Percentiles rank a stretch among this genome's conserved stretches.
These are phyloP conservation scores for Phataginus tricuspis DNA, from an alignment of 2,797 vertebrate species.

Conservation along the genomic window DNA sequence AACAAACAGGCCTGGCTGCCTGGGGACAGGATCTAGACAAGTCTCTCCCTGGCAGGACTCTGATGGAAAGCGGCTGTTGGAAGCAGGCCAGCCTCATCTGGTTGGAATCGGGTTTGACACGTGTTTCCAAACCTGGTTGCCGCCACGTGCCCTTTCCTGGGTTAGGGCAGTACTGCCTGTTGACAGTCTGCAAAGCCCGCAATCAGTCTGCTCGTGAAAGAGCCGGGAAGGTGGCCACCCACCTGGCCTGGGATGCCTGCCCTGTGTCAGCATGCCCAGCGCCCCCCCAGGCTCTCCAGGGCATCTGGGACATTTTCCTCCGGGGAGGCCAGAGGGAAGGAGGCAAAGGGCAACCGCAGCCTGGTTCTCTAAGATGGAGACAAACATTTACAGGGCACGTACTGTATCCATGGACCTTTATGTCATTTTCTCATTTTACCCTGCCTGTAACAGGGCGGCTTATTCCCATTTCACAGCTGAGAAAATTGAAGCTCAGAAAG, in stretches of 20 bases:
- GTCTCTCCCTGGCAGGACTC: not conserved
- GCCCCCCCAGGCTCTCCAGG: not conserved
- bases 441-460: not conserved
- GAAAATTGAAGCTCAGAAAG: not conserved
- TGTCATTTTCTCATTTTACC: not conserved
- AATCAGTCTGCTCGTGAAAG: rapidly evolving
- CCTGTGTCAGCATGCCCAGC: not conserved
- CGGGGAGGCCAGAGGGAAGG: rapidly evolving
- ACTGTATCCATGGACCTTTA: rapidly evolving
- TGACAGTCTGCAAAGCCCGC: not conserved
- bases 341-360: rapidly evolving
- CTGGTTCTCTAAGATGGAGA: not conserved
- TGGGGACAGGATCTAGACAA: not conserved
- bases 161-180: not conserved
- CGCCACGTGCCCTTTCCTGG: not conserved
- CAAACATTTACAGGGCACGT: not conserved
- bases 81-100: conserved; percentile 52
- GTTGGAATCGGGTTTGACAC: conserved; percentile 45
- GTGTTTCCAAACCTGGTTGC: conserved; percentile 54
- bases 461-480: not conserved
- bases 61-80: not conserved
- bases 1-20: not conserved
- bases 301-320: not conserved
- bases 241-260: not conserved
- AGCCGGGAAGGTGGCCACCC: not conserved